Evolutionary conservation across 2,113 vertebrate genomes (phyloP).

Genomic region (Ophthalmolycus amberensis): DNA sequence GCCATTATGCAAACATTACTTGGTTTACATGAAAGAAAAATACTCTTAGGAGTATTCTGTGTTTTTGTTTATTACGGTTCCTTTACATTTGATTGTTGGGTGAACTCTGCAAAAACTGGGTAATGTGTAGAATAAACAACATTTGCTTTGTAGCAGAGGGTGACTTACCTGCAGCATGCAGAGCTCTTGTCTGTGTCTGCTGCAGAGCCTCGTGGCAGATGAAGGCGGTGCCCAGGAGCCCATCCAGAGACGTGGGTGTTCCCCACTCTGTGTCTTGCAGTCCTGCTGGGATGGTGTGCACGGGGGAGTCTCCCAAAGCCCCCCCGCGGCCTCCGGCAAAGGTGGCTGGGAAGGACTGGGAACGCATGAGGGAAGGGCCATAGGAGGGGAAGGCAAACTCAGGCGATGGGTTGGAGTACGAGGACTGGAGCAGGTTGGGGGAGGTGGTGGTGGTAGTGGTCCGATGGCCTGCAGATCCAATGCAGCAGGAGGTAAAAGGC

Average conservation of each 20-base stretch:
- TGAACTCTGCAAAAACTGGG: not conserved
- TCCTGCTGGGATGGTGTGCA: slow-evolving; percentile 90
- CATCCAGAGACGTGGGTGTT: slow-evolving; percentile 94
- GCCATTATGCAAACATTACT: slow-evolving; percentile 40
- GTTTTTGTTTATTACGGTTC: slow-evolving; percentile 11
- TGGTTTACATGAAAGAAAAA: not conserved
- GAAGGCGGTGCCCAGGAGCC: slow-evolving; percentile 91
- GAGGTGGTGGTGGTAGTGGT: slow-evolving; percentile 88
- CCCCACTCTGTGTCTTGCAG: slow-evolving; percentile 97
- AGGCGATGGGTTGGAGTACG: slow-evolving; percentile 36
- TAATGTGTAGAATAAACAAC: not conserved
- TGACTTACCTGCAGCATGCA: slow-evolving; percentile 85
- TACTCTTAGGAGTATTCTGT: not conserved
- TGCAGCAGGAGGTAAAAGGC: slow-evolving; percentile 98
- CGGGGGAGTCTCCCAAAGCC: slow-evolving; percentile 76
- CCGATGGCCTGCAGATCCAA: slow-evolving; percentile 95
- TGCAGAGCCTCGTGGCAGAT: slow-evolving; percentile 95
- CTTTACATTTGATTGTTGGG: not conserved
- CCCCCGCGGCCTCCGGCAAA: slow-evolving; percentile 81
- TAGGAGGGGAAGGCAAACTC: slow-evolving; percentile 82
- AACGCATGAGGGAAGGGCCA: slow-evolving; percentile 84
- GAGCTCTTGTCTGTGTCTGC: slow-evolving; percentile 79
- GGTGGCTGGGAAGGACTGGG: slow-evolving; percentile 91
- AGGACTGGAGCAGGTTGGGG: slow-evolving; percentile 66
- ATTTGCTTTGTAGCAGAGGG: not conserved